A percentile compares a stretch with the other conserved stretches of the same genome.
Conservation (phyloP, 1,140 invertebrate species). For the Temnothorax nylanderi region DNA sequence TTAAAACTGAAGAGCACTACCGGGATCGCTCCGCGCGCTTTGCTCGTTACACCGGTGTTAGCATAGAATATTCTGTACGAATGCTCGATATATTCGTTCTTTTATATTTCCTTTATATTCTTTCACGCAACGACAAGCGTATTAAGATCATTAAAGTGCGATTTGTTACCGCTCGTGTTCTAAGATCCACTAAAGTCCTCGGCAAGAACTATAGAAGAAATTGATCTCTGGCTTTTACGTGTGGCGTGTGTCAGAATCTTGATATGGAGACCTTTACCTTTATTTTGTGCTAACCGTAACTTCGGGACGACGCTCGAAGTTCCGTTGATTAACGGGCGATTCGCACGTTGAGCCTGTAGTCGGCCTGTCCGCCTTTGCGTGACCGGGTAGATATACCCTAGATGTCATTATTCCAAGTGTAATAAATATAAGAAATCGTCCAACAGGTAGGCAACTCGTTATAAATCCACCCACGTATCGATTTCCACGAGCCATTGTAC, state of each 20-base stretch:
- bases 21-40: not conserved
- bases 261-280: conserved; percentile 13
- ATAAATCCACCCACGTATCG: conserved; percentile 34
- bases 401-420: conserved; percentile 19
- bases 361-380: conserved; percentile 22
- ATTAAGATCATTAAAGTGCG: not conserved
- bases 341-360: conserved; percentile 20
- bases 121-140: not conserved
- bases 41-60: not conserved
- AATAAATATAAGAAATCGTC: conserved; percentile 50
- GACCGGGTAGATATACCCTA: not conserved
- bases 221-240: conserved; percentile 37
- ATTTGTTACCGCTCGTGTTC: not conserved
- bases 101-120: not conserved
- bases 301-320: not conserved
- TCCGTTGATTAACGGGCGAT: conserved; percentile 39
- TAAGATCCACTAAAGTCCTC: not conserved
- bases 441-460: conserved; percentile 58
- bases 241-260: not conserved
- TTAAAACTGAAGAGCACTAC: not conserved
- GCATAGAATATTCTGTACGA: not conserved
- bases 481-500: not conserved
- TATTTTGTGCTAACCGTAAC: not conserved
- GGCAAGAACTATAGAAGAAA: conserved; percentile 7
- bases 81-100: not conserved